Evolutionary conservation across 2,113 vertebrate genomes (phyloP), one percentile per base, ranked within the genome.

Genomic region (Megaceryle maxima): DNA sequence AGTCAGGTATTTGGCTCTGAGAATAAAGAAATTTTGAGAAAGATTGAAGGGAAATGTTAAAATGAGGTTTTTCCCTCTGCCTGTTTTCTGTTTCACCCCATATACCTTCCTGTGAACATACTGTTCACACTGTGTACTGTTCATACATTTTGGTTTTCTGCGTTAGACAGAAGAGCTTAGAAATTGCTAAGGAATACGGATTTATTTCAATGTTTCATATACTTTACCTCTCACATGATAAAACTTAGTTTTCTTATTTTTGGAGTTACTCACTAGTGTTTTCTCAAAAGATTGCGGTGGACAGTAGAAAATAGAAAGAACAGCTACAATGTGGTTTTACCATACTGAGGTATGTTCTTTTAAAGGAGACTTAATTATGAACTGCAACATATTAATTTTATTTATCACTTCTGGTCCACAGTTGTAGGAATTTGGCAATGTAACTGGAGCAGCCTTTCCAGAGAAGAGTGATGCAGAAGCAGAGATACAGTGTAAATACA

Each of bases 101-200:
- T 29, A 15, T 5, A 33, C 43, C n/a, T 41, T 44, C 41, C 51
- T 0, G 0, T 26, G 31, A 24, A 15, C 0, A 0, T 17, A 41
- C 22, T 64, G 22, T 39, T 37, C 37, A 37, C 37, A 37, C 37
- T 37, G 37, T 37, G 37, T 37, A 37, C 37, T 37, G 37, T 37
- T 37, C 37, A 37, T 37, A 37, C 8, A 37, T 37, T 83, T 72
- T 14, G 39, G 16, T 46, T 73, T 90, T 66, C 69, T 60, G 22
- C 20, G 2, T 51, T 44, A 53, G 69, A 22, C 14, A 53, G 37
- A 67, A 82, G 53, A 75, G 7, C 31, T 73, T 84, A 72, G 59
- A 39, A 73, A 16, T 44, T 67, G 33, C 37, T 63, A 17, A 14
- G 21, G 16, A 89, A 62, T 74, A 78, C 5, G 39, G 33, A 41